Evolutionary conservation across 1,140 invertebrate species (phyloP).

Genomic region (Drosophila orena): DNA sequence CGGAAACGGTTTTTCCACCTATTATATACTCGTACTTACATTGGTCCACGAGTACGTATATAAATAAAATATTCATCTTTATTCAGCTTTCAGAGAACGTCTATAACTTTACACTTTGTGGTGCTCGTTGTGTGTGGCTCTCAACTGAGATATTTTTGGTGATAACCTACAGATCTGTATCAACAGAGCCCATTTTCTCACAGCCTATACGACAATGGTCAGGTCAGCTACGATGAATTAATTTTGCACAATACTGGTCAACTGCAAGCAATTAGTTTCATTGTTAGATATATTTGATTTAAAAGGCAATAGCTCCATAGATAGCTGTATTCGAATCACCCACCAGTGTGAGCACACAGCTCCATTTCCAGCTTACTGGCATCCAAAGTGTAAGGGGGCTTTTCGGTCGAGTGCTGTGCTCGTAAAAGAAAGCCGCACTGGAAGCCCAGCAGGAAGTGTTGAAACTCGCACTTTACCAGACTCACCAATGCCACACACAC

Average conservation of each 20-base stretch:
- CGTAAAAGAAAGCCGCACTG: conserved; percentile 46
- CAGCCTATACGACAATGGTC: not conserved
- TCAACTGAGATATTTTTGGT: too few species aligned
- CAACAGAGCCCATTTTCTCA: not conserved
- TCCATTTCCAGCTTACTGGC: not conserved
- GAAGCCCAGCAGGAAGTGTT: conserved; percentile 62
- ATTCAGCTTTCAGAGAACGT: too few species aligned
- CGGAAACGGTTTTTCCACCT: too few species aligned
- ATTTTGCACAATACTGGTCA: conserved; percentile 5
- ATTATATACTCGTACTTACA: too few species aligned
- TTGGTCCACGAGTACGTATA: too few species aligned
- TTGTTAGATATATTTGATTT: conserved; percentile 64
- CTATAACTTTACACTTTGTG: too few species aligned
- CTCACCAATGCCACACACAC: conserved; percentile 21
- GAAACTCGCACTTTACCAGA: conserved; percentile 73
- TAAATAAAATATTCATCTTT: too few species aligned
- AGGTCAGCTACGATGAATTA: not conserved
- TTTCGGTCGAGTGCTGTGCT: conserved; percentile 11
- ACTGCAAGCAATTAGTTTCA: conserved; percentile 57
- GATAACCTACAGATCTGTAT: not conserved
- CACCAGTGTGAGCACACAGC: not conserved
- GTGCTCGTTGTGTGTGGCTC: too few species aligned
- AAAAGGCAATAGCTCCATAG: conserved; percentile 31
- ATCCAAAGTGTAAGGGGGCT: not conserved
- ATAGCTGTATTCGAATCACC: not conserved